A percentile compares a stretch with the other conserved stretches of the same genome.
phyloP scores from a whole-genome alignment of 2,797 vertebrate species.

The Odontamblyopus rebecca region DNA sequence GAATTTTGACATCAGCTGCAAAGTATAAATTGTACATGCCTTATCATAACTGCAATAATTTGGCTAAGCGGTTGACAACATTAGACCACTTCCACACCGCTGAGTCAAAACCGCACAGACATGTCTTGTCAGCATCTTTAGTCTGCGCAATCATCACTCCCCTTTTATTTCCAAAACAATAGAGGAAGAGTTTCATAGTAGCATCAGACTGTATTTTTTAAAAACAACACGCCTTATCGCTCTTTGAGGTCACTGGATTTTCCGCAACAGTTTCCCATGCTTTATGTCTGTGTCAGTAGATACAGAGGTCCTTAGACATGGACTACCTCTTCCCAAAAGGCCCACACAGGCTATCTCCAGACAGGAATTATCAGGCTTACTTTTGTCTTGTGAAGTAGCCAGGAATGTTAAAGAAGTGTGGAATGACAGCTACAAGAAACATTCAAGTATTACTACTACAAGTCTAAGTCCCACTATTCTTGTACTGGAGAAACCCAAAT shows the following conservation, averaged over 20 bases:
- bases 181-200: background rate
- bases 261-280: background rate
- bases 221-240: background rate
- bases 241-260: slow-evolving; percentile 5
- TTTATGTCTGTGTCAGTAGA: slow-evolving; percentile 8
- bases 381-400: background rate
- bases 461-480: background rate
- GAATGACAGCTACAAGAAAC: slow-evolving; percentile 5
- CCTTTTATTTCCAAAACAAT: slow-evolving; percentile 13
- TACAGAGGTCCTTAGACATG: slow-evolving; percentile 6
- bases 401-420: slow-evolving; percentile 1
- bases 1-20: too few species aligned
- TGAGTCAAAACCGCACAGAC: slow-evolving; percentile 4
- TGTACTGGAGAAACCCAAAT: background rate
- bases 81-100: background rate
- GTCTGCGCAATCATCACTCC: background rate
- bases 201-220: background rate
- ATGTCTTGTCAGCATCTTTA: slow-evolving; percentile 2
- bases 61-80: background rate
- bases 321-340: slow-evolving; percentile 15
- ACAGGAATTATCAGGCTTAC: slow-evolving; percentile 14
- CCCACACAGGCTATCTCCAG: slow-evolving; percentile 25
- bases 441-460: background rate
- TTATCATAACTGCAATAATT: background rate
- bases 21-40: background rate